Evolutionary conservation across 2,888 invertebrate species (phyloP).

Genomic region (Andrena dorsata): DNA sequence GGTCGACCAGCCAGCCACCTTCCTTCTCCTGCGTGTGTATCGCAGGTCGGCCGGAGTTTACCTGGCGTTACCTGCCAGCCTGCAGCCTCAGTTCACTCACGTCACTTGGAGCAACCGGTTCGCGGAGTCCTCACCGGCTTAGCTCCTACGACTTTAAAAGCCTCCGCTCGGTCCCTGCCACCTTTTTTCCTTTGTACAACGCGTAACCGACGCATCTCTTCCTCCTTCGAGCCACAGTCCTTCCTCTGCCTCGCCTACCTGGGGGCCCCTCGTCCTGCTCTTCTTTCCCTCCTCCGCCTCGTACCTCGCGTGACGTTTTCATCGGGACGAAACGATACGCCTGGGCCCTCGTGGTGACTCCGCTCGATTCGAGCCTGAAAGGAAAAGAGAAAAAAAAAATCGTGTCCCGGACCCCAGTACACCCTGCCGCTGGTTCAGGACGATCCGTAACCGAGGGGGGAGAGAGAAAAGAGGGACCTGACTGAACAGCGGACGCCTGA

Average conservation of each 20-base stretch:
- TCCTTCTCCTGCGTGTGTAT: conserved; percentile 65
- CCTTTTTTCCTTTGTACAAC: conserved; percentile 50
- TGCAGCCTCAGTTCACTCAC: conserved; percentile 84
- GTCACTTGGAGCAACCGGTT: conserved; percentile 85
- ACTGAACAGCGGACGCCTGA: conserved; percentile 41
- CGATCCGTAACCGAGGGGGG: background rate
- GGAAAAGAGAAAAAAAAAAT: background rate
- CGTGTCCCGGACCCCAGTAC: background rate
- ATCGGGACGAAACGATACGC: conserved; percentile 29
- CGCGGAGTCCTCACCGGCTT: conserved; percentile 72
- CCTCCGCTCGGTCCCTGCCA: conserved; percentile 51
- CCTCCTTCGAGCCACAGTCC: conserved; percentile 14
- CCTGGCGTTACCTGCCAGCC: conserved; percentile 84
- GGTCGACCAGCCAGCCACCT: conserved; percentile 72
- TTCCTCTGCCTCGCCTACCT: background rate
- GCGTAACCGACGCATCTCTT: conserved; percentile 56
- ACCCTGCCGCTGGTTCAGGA: too few relatives aligned
- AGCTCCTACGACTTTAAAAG: conserved; percentile 71
- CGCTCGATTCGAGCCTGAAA: conserved; percentile 29
- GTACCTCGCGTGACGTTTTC: conserved; percentile 53
- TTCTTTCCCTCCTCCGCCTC: conserved; percentile 20
- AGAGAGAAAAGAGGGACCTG: conserved; percentile 6
- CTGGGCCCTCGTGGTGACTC: conserved; percentile 40
- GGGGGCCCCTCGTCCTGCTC: background rate
- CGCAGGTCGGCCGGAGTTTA: conserved; percentile 82